Percentiles rank a stretch among this genome's conserved stretches.
phyloP scores from a whole-genome alignment of 2,797 vertebrate species.

The Anableps anableps region DNA sequence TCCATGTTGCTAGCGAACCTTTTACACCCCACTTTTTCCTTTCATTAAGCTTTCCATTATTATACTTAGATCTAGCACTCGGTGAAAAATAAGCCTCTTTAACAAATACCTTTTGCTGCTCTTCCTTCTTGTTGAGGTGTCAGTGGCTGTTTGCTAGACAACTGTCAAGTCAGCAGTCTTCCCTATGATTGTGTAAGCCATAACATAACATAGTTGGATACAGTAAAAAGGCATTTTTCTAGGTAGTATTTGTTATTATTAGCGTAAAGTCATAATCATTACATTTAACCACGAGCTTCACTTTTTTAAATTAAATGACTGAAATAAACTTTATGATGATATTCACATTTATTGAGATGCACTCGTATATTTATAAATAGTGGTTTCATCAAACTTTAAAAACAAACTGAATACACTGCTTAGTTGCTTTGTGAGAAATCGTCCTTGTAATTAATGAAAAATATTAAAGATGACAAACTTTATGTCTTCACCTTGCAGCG shows the following conservation, averaged over 20 bases:
- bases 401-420: slow-evolving; percentile 19
- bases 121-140: neutral
- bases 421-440: slow-evolving; percentile 1
- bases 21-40: neutral
- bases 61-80: neutral
- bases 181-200: too few relatives aligned
- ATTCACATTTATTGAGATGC: neutral
- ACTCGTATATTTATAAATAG: neutral
- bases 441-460: neutral
- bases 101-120: too few relatives aligned
- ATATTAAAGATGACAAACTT: slow-evolving; percentile 47
- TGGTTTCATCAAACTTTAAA: slow-evolving; percentile 28
- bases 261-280: too few relatives aligned
- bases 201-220: too few relatives aligned
- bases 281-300: neutral
- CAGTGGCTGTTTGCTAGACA: neutral
- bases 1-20: neutral
- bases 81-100: neutral
- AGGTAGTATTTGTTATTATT: too few relatives aligned
- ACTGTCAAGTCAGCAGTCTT: neutral
- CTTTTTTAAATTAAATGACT: neutral
- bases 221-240: too few relatives aligned
- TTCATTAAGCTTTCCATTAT: neutral
- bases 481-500: slow-evolving; percentile 37
- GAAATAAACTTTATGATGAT: neutral